A percentile compares a stretch with the other conserved stretches of the same genome.
Evolutionary conservation across 1,140 invertebrate species (phyloP).

Genomic region (Paralvinella palmiformis): DNA sequence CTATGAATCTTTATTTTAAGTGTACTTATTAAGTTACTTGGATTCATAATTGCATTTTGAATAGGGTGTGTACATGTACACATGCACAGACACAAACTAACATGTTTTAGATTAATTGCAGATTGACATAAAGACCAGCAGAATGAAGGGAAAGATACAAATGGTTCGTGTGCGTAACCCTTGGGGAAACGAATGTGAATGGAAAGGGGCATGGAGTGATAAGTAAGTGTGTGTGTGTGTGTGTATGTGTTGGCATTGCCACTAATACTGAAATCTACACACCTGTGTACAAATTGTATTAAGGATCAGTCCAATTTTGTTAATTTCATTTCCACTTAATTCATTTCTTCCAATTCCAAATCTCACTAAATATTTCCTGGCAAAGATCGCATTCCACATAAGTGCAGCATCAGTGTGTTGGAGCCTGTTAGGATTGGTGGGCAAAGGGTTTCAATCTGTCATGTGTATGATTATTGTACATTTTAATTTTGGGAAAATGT

Average conservation of each 20-base stretch:
- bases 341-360: neutral
- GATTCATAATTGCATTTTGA: too few relatives aligned
- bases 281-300: neutral
- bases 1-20: too few relatives aligned
- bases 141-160: conserved; percentile 10
- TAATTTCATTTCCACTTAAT: neutral
- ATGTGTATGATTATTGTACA: too few relatives aligned
- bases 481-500: too few relatives aligned
- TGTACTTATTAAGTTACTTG: too few relatives aligned
- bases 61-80: neutral
- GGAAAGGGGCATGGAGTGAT: conserved; percentile 58
- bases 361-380: neutral
- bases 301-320: neutral
- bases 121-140: conserved; percentile 17
- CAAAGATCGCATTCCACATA: neutral
- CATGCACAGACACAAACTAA: conserved; percentile 55
- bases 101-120: conserved; percentile 1
- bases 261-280: neutral
- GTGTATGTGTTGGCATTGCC: neutral
- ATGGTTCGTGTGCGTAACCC: conserved; percentile 55
- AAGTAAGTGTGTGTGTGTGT: conserved; percentile 33
- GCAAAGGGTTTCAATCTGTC: too few relatives aligned
- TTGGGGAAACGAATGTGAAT: conserved; percentile 57
- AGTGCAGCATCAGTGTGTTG: neutral
- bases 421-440: too few relatives aligned